These are phyloP conservation scores for Epinotia demarniana DNA, from an alignment of 2,888 invertebrate species.

Conservation along the genomic window DNA sequence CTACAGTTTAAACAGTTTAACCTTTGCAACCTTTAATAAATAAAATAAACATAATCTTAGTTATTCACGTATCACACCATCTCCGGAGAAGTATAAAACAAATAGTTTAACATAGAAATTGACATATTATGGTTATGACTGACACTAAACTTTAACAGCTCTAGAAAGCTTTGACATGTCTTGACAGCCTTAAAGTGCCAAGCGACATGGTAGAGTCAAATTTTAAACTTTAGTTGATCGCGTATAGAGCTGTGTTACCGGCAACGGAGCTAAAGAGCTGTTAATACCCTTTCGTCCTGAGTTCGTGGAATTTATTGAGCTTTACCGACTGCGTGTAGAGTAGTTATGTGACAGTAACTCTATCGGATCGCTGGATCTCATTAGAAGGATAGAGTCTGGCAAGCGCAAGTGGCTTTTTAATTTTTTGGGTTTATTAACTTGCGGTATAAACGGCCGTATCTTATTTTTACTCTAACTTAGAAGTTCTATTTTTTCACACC, in stretches of 20 bases:
- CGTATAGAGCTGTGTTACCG: slow-evolving; percentile 12
- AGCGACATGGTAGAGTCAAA: background rate
- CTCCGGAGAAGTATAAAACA: slow-evolving; percentile 13
- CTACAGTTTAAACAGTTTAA: slow-evolving; percentile 27
- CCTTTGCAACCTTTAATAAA: slow-evolving; percentile 14
- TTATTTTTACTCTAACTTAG: no score
- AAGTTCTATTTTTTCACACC: no score
- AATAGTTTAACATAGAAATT: slow-evolving; percentile 35
- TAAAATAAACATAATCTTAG: slow-evolving; percentile 23
- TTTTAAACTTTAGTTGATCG: background rate
- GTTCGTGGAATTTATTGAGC: slow-evolving; percentile 3
- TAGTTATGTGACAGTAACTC: slow-evolving; percentile 8
- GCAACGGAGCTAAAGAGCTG: background rate
- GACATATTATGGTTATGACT: slow-evolving; percentile 19
- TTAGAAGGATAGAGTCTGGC: background rate
- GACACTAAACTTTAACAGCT: slow-evolving; percentile 18
- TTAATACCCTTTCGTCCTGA: background rate
- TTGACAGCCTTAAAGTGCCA: background rate
- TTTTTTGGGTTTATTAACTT: no score
- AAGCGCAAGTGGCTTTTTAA: no score
- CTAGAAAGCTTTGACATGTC: slow-evolving; percentile 22
- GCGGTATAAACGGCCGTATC: no score
- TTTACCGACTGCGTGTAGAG: background rate
- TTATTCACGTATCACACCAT: slow-evolving; percentile 2
- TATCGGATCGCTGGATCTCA: slow-evolving; percentile 9